Evolutionary conservation across 2,888 invertebrate species (phyloP).

Genomic region (Physocephala rufipes): DNA sequence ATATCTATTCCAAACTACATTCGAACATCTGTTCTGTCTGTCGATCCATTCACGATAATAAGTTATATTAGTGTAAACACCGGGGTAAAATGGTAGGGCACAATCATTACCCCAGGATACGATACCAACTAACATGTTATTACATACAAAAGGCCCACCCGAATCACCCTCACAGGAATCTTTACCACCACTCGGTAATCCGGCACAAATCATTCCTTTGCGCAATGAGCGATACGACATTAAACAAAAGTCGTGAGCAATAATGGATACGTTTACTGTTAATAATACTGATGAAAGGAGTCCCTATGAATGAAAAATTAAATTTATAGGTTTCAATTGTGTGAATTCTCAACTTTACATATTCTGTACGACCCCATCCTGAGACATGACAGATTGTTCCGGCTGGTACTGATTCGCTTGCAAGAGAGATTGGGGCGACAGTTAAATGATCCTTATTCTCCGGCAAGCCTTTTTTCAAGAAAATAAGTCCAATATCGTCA

Average conservation of each 20-base stretch:
- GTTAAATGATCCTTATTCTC: slow-evolving; percentile 50
- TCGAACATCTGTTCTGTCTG: slow-evolving; percentile 48
- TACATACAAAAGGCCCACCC: slow-evolving; percentile 58
- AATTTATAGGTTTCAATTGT: too few relatives aligned
- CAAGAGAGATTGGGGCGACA: slow-evolving; percentile 52
- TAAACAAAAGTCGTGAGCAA: slow-evolving; percentile 49
- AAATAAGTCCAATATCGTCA: slow-evolving; percentile 61
- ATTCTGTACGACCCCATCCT: slow-evolving; percentile 64
- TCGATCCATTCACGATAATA: slow-evolving; percentile 59
- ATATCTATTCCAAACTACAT: slow-evolving; percentile 4
- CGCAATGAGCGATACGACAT: slow-evolving; percentile 50
- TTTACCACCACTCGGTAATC: slow-evolving; percentile 54
- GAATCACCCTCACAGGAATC: slow-evolving; percentile 62
- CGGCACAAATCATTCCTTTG: slow-evolving; percentile 60
- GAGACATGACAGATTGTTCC: slow-evolving; percentile 57
- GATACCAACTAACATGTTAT: slow-evolving; percentile 55
- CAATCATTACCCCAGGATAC: slow-evolving; percentile 62
- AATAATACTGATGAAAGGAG: slow-evolving; percentile 52
- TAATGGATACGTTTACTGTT: slow-evolving; percentile 55
- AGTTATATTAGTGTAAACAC: slow-evolving; percentile 57
- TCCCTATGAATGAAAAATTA: slow-evolving; percentile 27
- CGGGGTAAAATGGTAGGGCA: slow-evolving; percentile 51
- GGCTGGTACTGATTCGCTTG: slow-evolving; percentile 43
- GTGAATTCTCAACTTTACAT: too few relatives aligned
- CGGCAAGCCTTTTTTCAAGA: slow-evolving; percentile 51